A percentile compares a stretch with the other conserved stretches of the same genome.
These are phyloP conservation scores for Sus scrofa DNA, from an alignment of 2,113 vertebrate genomes.

Conservation along the genomic window DNA sequence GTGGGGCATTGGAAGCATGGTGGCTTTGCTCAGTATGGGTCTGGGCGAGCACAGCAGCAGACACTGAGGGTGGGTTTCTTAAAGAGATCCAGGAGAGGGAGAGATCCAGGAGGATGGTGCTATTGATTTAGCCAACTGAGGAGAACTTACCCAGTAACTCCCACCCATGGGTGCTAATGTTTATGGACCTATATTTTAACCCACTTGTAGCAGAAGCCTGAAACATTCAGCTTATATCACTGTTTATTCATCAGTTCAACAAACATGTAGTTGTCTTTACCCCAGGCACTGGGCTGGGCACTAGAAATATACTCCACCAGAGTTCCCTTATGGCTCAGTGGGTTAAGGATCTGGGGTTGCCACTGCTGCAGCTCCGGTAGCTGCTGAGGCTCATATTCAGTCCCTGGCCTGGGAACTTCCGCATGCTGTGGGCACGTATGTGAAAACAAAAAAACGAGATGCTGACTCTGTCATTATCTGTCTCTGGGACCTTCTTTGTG, in stretches of 20 bases:
- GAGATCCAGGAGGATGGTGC: neutral
- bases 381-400: too few relatives aligned
- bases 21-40: neutral
- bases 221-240: neutral
- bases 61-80: neutral
- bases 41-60: too few relatives aligned
- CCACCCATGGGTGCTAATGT: neutral
- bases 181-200: neutral
- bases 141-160: neutral
- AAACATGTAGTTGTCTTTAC: neutral
- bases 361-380: too few relatives aligned
- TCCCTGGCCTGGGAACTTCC: too few relatives aligned
- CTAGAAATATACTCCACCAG: neutral
- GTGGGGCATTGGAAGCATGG: neutral
- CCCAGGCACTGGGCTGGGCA: neutral
- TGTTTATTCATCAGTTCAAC: neutral
- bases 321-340: neutral
- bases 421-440: too few relatives aligned
- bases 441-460: neutral
- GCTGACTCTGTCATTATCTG: neutral
- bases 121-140: neutral
- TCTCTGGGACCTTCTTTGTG: neutral
- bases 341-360: too few relatives aligned
- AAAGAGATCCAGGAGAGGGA: neutral
- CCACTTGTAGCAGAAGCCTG: neutral